Percentiles rank a stretch among this genome's conserved stretches.
Conservation (phyloP, 1,140 invertebrate genomes). For the Teleogryllus occipitalis region DNA sequence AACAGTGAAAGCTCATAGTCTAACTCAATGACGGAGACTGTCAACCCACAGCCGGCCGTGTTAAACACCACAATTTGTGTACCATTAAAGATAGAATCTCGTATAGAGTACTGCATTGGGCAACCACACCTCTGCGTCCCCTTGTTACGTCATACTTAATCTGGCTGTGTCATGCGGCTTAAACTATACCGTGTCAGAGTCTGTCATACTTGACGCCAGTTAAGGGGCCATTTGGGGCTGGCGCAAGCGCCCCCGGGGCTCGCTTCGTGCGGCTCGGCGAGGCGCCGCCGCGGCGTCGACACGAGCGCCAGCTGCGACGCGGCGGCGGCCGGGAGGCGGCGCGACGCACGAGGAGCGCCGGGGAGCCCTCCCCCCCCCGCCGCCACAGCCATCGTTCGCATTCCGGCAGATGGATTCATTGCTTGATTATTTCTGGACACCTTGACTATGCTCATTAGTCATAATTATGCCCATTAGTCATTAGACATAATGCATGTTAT, state of each 20-base stretch:
- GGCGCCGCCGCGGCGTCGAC: neutral
- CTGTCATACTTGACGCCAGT: neutral
- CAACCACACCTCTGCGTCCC: neutral
- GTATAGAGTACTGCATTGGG: neutral
- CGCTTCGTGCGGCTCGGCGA: too few species aligned
- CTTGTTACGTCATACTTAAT: neutral
- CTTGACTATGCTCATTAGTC: too few species aligned
- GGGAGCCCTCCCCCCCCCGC: too few species aligned
- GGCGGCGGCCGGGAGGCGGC: too few species aligned
- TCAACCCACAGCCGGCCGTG: neutral
- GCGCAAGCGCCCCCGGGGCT: too few species aligned
- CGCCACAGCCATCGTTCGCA: too few species aligned
- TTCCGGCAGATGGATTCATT: too few species aligned
- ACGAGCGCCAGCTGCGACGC: neutral
- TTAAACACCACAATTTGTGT: neutral
- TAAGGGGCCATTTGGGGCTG: neutral
- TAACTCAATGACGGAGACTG: too few species aligned
- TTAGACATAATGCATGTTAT: too few species aligned
- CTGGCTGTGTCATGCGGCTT: neutral
- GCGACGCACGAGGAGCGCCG: too few species aligned
- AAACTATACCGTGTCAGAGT: neutral
- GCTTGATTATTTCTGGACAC: too few species aligned
- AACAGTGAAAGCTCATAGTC: neutral
- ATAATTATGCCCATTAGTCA: too few species aligned
- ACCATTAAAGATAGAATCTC: neutral